Evolutionary conservation across 2,797 vertebrate genomes (phyloP), one percentile per base, ranked within the genome.

Genomic region (Steatocranus sp.): DNA sequence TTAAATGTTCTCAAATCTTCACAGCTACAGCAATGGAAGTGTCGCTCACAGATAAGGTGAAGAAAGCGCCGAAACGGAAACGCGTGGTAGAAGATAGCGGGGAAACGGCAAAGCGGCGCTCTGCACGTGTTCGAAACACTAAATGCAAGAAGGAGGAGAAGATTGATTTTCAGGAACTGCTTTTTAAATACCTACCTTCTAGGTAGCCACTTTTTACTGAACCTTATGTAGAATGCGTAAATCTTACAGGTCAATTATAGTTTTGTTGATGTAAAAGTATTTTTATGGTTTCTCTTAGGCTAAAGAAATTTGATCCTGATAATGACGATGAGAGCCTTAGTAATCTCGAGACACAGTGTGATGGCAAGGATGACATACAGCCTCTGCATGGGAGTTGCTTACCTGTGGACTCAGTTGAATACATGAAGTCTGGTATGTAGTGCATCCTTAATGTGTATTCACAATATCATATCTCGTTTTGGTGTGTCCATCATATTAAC

Each of bases 101-200:
- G 1, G 99, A 99, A 87, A 98, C 97, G 0, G 98, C 98, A 3
- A 99, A 99, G 87, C 94, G 98, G 11, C 98, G 99, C 20, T 99
- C 99, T 0, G 99, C 99, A 3, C 97, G 99, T 2, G 99, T 99
- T 61, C 96, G 98, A 50, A 99, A 99, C 89, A 99, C 99, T 50
- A 99, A 98, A 87, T 98, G 98, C 94, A 99, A 99, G 85, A 99
- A 99, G 74, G 99, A 99, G 79, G 99, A 99, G 93, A 99, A 98
- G 81, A 97, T 99, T 8, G 99, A 99, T 85, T 99, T 99, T 87
- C 99, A 99, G 82, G 99, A 99, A 78, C 95, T 99, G 25, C 95
- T 99, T 80, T 96, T 97, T 77, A 99, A 99, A 86, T 98, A 98
- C 85, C 94, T 99, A n/a, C 99, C 99, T 0, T 97, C 98, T 75